Evolutionary conservation across 2,797 vertebrate species (phyloP), one percentile per base, ranked within the genome.

Genomic region (Pachyuromys duprasi): DNA sequence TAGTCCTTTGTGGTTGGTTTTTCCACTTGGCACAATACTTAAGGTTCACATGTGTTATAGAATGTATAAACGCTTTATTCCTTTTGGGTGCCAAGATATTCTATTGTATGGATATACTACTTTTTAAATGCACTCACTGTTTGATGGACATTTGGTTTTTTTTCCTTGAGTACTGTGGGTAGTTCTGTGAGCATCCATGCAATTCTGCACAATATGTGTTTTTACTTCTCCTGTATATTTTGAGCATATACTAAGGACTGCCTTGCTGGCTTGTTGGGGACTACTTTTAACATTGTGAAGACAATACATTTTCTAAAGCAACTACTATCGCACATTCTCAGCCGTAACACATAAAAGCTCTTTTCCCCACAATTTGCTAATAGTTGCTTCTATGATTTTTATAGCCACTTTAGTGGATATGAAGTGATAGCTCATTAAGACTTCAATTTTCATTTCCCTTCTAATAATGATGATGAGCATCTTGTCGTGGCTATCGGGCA

Each of bases 371-470:
- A 14, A 62, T 42, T 42, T 62, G 70, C 55, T 75, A 75, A 75
- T 70, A 39, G 49, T 39, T 87, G 53, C 26, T 57, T 72, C 67
- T 39, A 42, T 45, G 84, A 13, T 87, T 87, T 87, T 87, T 57
- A 72, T 72, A 39, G 15, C 55, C 67, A 36, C 70, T 49, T 86
- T 55, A 39, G 65, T 87, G 84, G 9, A 39, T 72, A 33, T 12
- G 84, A 87, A 57, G 12, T 72, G 84, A 57, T 55, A 86, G 53
- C 67, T 87, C 67, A 11, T 87, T 87, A 87, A 87, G 84, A 72
- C 20, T 72, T 87, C 55, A n/a, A 87, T 62, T 45, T 76, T 33
- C 72, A 62, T 75, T 89, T 76, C 72, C 57, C 39, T 55, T 49
- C 67, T 31, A 70, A 17, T 72, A 39, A 57, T 31, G 53, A 72